These are phyloP conservation scores for Melieria omissa DNA, from an alignment of 2,888 invertebrate species.

Conservation along the genomic window DNA sequence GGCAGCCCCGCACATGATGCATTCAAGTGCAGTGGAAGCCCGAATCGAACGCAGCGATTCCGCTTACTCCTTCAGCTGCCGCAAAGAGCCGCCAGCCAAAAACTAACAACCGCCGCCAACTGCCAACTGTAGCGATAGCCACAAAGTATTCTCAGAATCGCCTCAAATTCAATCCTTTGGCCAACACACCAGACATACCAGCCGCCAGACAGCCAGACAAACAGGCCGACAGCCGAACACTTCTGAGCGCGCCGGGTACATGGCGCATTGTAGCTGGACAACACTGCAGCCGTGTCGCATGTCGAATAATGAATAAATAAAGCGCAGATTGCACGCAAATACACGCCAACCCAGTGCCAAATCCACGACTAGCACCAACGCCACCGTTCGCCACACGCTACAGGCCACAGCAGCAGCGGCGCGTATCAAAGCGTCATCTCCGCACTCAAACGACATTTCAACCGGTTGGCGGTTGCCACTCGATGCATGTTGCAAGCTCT, in stretches of 20 bases:
- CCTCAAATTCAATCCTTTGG: constrained; percentile 51
- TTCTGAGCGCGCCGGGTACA: too few relatives aligned
- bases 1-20: constrained; percentile 40
- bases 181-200: background rate
- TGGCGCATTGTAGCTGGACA: background rate
- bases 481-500: background rate
- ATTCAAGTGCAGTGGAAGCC: constrained; percentile 58
- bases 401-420: background rate
- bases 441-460: constrained; percentile 62
- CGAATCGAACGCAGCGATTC: background rate
- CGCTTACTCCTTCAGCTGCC: too few relatives aligned
- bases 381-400: constrained; percentile 11
- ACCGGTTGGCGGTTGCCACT: constrained; percentile 48
- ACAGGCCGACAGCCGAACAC: too few relatives aligned
- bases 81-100: too few relatives aligned
- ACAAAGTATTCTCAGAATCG: constrained; percentile 57
- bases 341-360: constrained; percentile 12
- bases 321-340: constrained; percentile 58
- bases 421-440: constrained; percentile 57
- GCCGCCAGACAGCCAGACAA: background rate
- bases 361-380: background rate
- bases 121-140: constrained; percentile 36
- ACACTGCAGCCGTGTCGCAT: constrained; percentile 25
- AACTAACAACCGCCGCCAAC: too few relatives aligned
- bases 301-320: constrained; percentile 61